Evolutionary conservation across 2,113 vertebrate species (phyloP).

Genomic region (Melanerpes formicivorus): DNA sequence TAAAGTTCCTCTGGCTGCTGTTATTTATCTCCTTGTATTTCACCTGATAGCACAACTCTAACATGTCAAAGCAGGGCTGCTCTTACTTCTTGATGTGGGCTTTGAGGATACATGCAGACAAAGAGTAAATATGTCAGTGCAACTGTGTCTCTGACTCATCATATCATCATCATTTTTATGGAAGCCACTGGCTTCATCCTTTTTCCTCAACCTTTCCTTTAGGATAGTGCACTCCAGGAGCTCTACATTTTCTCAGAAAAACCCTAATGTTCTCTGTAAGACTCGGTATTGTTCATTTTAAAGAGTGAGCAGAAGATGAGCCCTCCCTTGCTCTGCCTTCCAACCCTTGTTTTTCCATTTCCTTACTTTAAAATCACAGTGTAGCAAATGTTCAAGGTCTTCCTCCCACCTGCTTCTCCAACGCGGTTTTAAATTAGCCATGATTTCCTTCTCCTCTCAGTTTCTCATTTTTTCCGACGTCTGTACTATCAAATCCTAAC

Average conservation of each 20-base stretch:
- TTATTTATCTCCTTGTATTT: background rate
- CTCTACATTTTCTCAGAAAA: conserved; percentile 56
- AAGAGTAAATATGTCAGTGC: conserved; percentile 36
- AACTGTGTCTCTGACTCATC: conserved; percentile 32
- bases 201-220: conserved; percentile 26
- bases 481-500: conserved; percentile 50
- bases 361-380: conserved; percentile 37
- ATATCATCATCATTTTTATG: conserved; percentile 22
- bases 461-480: conserved; percentile 31
- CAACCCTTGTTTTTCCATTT: conserved; percentile 60
- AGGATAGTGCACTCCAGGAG: conserved; percentile 28
- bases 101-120: conserved; percentile 9
- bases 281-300: conserved; percentile 61
- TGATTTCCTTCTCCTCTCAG: conserved; percentile 32
- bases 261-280: conserved; percentile 18
- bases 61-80: background rate
- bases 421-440: conserved; percentile 51
- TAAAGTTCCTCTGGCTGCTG: conserved; percentile 16
- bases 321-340: conserved; percentile 35
- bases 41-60: background rate
- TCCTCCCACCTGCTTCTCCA: conserved; percentile 59
- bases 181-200: conserved; percentile 31
- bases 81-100: background rate
- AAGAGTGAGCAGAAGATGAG: background rate
- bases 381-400: conserved; percentile 36